These are phyloP conservation scores for Clavelina lepadiformis DNA, from an alignment of 23 tunicate genomes.

Conservation along the genomic window DNA sequence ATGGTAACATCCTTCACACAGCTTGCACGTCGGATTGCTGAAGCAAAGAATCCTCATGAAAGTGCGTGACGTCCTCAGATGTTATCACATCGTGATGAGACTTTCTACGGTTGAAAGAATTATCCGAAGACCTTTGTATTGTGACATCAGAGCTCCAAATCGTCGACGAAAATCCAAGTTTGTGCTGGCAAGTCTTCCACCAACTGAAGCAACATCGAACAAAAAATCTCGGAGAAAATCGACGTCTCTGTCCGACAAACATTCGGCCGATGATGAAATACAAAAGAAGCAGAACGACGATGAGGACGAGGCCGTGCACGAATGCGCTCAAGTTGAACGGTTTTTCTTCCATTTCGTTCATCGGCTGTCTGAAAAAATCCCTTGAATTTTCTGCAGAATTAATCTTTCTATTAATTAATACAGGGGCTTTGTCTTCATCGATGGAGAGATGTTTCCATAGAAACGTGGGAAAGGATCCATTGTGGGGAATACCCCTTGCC, in stretches of 20 bases:
- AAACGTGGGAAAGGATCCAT: constrained; percentile 31
- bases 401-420: constrained; percentile 13
- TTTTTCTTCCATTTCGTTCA: background rate
- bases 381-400: constrained; percentile 21
- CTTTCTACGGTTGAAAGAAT: constrained; percentile 6
- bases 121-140: constrained; percentile 21
- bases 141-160: constrained; percentile 26
- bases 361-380: background rate
- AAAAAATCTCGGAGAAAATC: constrained; percentile 43
- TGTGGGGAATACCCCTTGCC: constrained; percentile 23
- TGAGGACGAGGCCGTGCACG: constrained; percentile 23
- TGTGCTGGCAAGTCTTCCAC: constrained; percentile 52
- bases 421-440: constrained; percentile 4
- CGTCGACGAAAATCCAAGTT: constrained; percentile 7
- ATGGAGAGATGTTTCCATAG: constrained; percentile 35
- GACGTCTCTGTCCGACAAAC: constrained; percentile 36
- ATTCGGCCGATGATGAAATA: constrained; percentile 18
- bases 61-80: background rate
- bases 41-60: background rate
- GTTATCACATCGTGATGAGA: constrained; percentile 1
- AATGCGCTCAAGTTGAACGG: constrained; percentile 8
- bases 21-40: background rate
- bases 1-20: background rate
- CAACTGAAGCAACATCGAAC: constrained; percentile 75
- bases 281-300: constrained; percentile 19